These are phyloP conservation scores for Nephrotoma flavescens DNA, from an alignment of 2,888 invertebrate genomes.

Conservation along the genomic window DNA sequence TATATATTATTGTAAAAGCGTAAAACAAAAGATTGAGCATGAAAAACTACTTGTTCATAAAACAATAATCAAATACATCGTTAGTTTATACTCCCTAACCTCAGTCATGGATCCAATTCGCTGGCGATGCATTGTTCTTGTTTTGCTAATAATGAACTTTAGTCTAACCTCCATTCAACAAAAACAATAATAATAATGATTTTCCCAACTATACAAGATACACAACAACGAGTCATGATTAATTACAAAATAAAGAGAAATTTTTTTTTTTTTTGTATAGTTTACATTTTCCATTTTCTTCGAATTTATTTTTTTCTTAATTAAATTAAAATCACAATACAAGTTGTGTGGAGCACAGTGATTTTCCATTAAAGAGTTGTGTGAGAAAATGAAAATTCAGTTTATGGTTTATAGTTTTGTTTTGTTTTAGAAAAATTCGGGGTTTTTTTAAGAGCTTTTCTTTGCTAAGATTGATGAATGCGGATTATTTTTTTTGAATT, in stretches of 20 bases:
- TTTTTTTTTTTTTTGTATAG: neutral
- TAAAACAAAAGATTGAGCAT: neutral
- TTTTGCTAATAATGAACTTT: neutral
- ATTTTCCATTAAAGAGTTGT: neutral
- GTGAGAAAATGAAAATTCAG: neutral
- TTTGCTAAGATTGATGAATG: neutral
- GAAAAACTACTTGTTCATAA: neutral
- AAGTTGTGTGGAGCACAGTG: neutral
- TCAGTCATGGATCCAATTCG: neutral
- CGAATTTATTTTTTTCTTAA: neutral
- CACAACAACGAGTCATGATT: neutral
- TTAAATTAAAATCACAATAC: neutral
- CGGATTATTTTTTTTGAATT: neutral
- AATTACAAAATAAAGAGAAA: neutral
- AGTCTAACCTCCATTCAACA: neutral
- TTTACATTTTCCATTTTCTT: neutral
- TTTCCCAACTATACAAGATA: neutral
- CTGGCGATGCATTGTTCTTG: neutral
- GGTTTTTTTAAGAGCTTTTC: neutral
- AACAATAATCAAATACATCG: neutral
- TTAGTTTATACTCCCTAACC: neutral
- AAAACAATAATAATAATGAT: neutral
- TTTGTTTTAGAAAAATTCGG: no score
- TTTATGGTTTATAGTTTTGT: neutral
- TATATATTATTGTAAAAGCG: neutral